phyloP scores from a whole-genome alignment of 2,888 invertebrate genomes.

The Bruchidius siliquastri region DNA sequence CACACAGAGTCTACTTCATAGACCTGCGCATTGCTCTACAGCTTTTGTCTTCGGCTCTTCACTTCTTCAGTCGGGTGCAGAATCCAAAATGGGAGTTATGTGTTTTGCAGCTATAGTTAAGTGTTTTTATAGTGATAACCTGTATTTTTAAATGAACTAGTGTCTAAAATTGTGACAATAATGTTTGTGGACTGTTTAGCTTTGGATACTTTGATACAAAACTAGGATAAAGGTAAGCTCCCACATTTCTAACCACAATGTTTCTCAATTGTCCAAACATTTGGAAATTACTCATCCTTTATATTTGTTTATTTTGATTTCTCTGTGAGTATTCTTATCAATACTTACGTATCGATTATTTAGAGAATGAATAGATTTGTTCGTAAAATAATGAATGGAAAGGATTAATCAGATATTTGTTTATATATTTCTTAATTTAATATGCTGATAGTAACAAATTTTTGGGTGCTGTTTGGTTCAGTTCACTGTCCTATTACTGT shows the following conservation, averaged over 20 bases:
- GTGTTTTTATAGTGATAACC: slow-evolving; percentile 39
- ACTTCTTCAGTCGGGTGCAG: slow-evolving; percentile 10
- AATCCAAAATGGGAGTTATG: slow-evolving; percentile 41
- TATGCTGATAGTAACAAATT: too few relatives aligned
- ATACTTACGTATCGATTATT: neutral
- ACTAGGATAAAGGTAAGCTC: slow-evolving; percentile 24
- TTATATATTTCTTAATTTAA: neutral
- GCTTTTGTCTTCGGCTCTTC: slow-evolving; percentile 33
- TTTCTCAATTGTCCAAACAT: neutral
- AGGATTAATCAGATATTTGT: neutral
- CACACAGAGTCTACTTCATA: neutral
- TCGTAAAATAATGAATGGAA: neutral
- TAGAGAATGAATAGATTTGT: neutral
- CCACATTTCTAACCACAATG: slow-evolving; percentile 11
- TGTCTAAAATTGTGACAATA: slow-evolving; percentile 49
- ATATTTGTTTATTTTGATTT: neutral
- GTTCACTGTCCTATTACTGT: too few relatives aligned
- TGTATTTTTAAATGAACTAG: slow-evolving; percentile 43
- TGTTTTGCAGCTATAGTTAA: slow-evolving; percentile 33
- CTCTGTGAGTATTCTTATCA: neutral
- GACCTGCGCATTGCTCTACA: slow-evolving; percentile 14
- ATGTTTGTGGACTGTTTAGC: slow-evolving; percentile 39
- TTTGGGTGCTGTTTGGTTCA: too few relatives aligned
- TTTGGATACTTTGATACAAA: slow-evolving; percentile 35
- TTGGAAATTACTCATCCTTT: neutral